Evolutionary conservation across 2,113 vertebrate genomes (phyloP).

Genomic region (Nicator chloris): DNA sequence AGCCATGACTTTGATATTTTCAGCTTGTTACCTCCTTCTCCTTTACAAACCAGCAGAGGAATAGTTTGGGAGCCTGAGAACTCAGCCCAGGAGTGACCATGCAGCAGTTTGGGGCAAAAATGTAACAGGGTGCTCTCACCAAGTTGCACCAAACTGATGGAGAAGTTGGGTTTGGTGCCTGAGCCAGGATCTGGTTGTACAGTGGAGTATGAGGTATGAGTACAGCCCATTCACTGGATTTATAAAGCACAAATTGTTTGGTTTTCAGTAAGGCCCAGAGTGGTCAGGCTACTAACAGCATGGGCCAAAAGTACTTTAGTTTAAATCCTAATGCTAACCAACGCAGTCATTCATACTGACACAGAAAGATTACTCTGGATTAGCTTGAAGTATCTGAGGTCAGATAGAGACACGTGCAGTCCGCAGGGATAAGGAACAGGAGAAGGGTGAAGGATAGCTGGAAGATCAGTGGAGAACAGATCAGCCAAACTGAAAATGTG

Average conservation of each 20-base stretch:
- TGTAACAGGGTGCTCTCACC: neutral
- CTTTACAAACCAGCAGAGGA: neutral
- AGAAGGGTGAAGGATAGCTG: neutral
- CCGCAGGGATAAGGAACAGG: neutral
- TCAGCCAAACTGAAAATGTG: neutral
- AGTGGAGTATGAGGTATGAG: neutral
- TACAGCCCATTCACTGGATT: conserved; percentile 13
- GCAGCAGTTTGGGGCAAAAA: neutral
- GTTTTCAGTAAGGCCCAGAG: conserved; percentile 12
- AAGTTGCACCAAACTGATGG: neutral
- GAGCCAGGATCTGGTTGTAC: neutral
- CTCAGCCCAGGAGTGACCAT: neutral
- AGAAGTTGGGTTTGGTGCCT: neutral
- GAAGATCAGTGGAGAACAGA: neutral
- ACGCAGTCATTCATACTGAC: neutral
- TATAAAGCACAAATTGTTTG: conserved; percentile 45
- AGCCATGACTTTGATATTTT: neutral
- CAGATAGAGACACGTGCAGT: neutral
- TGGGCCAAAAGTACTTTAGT: conserved; percentile 30
- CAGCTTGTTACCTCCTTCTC: neutral
- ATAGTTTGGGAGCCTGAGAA: neutral
- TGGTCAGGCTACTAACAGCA: neutral
- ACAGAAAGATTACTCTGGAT: neutral
- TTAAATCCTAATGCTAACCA: conserved; percentile 33
- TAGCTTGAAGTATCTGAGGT: conserved; percentile 14